Conservation (phyloP, 1,140 invertebrate genomes). For the Drosophila subobscura region DNA sequence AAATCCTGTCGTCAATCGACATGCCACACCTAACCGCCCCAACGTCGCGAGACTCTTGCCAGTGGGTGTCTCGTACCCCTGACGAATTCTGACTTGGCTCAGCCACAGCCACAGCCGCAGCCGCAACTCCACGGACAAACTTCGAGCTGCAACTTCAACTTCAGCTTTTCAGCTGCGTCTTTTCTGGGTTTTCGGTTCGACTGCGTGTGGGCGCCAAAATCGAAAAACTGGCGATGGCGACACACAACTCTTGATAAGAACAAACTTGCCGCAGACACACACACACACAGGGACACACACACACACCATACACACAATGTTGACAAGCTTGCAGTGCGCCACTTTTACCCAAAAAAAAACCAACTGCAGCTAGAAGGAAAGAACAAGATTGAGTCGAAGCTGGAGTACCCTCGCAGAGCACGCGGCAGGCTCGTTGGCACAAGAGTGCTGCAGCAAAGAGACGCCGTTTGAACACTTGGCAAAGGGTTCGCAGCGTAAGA, state of each 20-base stretch:
- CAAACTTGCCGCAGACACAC: constrained; percentile 35
- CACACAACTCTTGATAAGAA: constrained; percentile 77
- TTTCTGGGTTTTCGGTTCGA: constrained; percentile 15
- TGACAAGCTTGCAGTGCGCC: constrained; percentile 66
- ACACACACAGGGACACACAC: constrained; percentile 41
- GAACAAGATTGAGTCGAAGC: too few relatives aligned
- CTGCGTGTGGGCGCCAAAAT: constrained; percentile 58
- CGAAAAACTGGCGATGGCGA: constrained; percentile 71
- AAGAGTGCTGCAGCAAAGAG: too few relatives aligned
- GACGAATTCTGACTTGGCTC: constrained; percentile 70
- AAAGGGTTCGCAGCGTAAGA: too few relatives aligned
- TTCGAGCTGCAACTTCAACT: constrained; percentile 11
- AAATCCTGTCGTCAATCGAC: constrained; percentile 65
- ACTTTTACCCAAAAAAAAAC: constrained; percentile 59
- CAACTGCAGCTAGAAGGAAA: neutral
- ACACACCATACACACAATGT: constrained; percentile 49
- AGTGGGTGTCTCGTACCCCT: constrained; percentile 38
- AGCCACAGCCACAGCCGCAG: neutral
- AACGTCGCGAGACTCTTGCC: constrained; percentile 16
- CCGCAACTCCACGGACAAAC: neutral
- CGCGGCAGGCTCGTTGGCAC: too few relatives aligned
- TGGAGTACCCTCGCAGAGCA: too few relatives aligned
- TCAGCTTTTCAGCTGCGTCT: constrained; percentile 19
- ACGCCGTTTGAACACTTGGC: too few relatives aligned
- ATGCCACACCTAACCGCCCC: constrained; percentile 58